Base-by-base conservation (phyloP, 2,797 vertebrate species). In the Margarornis squamiger region DNA sequence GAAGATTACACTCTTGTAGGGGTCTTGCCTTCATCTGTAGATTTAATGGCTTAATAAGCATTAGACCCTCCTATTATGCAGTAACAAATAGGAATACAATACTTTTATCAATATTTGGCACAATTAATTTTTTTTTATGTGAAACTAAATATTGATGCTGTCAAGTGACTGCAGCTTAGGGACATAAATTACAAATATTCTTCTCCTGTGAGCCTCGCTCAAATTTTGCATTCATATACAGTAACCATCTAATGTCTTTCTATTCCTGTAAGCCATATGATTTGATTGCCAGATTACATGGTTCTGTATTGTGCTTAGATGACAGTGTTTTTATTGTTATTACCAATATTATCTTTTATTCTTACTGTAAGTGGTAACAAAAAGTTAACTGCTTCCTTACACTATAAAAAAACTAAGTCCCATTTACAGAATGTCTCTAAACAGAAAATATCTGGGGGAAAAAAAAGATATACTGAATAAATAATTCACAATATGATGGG, bases 241-340 rank as follows among this genome's bases (percentile, higher is more conserved):
- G 62, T 94, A 96, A 91, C 91, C 45, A 76, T 63, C 95, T 94
- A 91, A 84, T 92, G 95, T 80, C 86, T 95, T 94, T 91, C n/a
- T 74, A 32, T 98, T 98, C 97, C 97, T 92, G 96, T 97, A 97
- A 98, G 61, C 83, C 91, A 45, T 70, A 75, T 62, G 77, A 83
- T 90, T 93, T 74, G 62, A 96, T 95, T 92, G 97, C 94, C 92
- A 96, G 83, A 74, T 95, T 82, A 57, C 88, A 83, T 51, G 21
- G 68, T 61, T 96, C 86, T 83, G 74, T 83, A 92, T 77, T 93
- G 75, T 93, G 92, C 89, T 96, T 90, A 71, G 88, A 95, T 85
- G 86, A 81, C 51, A 66, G 59, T 93, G 84, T 82, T 83, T 81
- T 95, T 91, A 95, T 92, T 86, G 70, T 91, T 91, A 91, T 92